Percentiles rank a stretch among this genome's conserved stretches.
Evolutionary conservation across 1,140 invertebrate genomes (phyloP).

Genomic region (Leptopilina clavipes): DNA sequence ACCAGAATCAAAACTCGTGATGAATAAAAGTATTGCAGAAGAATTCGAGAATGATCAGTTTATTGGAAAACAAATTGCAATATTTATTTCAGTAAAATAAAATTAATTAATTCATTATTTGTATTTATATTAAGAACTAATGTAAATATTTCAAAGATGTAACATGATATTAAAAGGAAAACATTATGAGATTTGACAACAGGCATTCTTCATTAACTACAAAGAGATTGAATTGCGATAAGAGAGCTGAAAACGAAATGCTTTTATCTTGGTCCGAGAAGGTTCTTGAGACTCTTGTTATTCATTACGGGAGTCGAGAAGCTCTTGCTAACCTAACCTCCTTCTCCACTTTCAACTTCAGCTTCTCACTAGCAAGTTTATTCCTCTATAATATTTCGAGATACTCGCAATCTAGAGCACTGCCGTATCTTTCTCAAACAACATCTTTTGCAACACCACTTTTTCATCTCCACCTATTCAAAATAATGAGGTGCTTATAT

Average conservation of each 20-base stretch:
- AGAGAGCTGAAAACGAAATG: slow-evolving; percentile 29
- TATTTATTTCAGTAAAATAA: no score
- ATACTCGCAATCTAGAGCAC: slow-evolving; percentile 56
- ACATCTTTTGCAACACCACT: slow-evolving; percentile 26
- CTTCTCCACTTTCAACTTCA: slow-evolving; percentile 34
- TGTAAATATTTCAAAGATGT: not conserved
- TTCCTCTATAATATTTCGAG: slow-evolving; percentile 58
- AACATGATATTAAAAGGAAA: slow-evolving; percentile 1
- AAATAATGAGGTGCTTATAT: slow-evolving; percentile 46
- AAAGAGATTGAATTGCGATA: slow-evolving; percentile 33
- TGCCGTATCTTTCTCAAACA: slow-evolving; percentile 35
- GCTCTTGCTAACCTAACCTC: slow-evolving; percentile 37
- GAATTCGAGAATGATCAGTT: not conserved
- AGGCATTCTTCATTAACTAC: slow-evolving; percentile 20
- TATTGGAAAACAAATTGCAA: not conserved
- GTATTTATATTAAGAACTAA: no score
- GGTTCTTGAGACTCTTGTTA: slow-evolving; percentile 41
- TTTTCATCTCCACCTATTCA: slow-evolving; percentile 44
- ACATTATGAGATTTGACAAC: slow-evolving; percentile 16
- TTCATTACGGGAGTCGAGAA: slow-evolving; percentile 37
- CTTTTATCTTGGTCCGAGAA: slow-evolving; percentile 11
- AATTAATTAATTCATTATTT: no score
- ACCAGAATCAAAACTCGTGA: not conserved
- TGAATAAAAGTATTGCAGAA: not conserved
- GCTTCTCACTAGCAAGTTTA: slow-evolving; percentile 44